phyloP scores from a whole-genome alignment of 2,797 vertebrate genomes.

The Argyrosomus regius region DNA sequence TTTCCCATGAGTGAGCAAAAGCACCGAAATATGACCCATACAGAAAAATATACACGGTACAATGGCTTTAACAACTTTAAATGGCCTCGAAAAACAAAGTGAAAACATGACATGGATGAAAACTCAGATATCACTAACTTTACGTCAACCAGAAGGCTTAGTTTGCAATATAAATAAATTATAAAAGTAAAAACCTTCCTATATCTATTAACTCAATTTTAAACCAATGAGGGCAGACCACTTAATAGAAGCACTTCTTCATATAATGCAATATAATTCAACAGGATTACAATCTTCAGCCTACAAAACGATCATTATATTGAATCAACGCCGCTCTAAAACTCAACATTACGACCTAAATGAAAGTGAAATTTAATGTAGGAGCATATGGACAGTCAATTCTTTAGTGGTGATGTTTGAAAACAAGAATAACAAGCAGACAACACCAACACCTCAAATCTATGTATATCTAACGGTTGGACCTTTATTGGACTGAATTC shows the following conservation, averaged over 20 bases:
- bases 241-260: not conserved
- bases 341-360: not conserved
- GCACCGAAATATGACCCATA: not conserved
- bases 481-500: not conserved
- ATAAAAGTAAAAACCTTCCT: not conserved
- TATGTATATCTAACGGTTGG: not conserved
- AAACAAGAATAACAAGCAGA: not conserved
- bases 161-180: not conserved
- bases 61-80: not conserved
- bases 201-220: not conserved
- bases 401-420: not conserved
- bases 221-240: not conserved
- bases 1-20: conserved; percentile 25
- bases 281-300: not conserved
- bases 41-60: not conserved
- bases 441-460: not conserved
- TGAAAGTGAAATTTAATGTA: not conserved
- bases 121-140: too few relatives aligned
- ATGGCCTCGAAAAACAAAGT: not conserved
- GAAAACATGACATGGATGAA: not conserved
- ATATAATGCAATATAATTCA: not conserved
- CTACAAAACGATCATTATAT: not conserved
- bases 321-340: not conserved
- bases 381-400: not conserved
- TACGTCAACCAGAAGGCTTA: not conserved